Base-by-base conservation (phyloP, 2,113 vertebrate species). In the Rhombomys opimus region DNA sequence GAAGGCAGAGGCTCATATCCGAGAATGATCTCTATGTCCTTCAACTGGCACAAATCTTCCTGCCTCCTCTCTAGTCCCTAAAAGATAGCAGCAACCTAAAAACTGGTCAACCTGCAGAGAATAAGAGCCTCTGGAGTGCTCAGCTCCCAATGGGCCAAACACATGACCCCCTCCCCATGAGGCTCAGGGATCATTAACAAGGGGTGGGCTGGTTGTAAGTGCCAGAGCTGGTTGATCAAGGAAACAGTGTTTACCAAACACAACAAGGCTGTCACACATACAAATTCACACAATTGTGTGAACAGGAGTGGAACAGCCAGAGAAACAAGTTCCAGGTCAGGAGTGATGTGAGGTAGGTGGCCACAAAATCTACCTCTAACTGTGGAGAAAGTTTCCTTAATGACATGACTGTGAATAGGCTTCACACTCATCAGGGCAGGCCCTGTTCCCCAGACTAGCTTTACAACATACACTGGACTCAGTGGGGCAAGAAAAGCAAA, bases 21-120 rank as follows among this genome's bases (percentile, higher is more conserved):
- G 35, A 70, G 67, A 30, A 52, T 17, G 25, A 6, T 41, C 8
- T 72, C 6, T n/a, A 10, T 30, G 35, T 80, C 54, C 25, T 27
- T 2, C 0, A 11, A 65, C 20, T n/a, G 11, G 41, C 10, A 30
- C 68, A 17, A 0, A 23, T 13, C n/a, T 41, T 0, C 20, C 25
- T 9, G 18, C 23, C 23, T n/a, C 11, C 18, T 8, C 46, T 57
- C 35, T 72, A 27, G 13, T 85, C 52, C 54, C 63, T 22, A 7
- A 32, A 54, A 57, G 59, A 50, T 13, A 25, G 30, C 30, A n/a
- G 61, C 30, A n/a, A 50, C 20, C 67, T 46, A 70, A 57, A 72
- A 35, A 17, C 52, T 38, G 22, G 80, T 27, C 35, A 61, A 25
- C 80, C 22, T n/a, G 1, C 80, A 59, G 78, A 81, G 52, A 23